Conservation (phyloP, 1,140 invertebrate species). For the Scaptomyza hsui region DNA sequence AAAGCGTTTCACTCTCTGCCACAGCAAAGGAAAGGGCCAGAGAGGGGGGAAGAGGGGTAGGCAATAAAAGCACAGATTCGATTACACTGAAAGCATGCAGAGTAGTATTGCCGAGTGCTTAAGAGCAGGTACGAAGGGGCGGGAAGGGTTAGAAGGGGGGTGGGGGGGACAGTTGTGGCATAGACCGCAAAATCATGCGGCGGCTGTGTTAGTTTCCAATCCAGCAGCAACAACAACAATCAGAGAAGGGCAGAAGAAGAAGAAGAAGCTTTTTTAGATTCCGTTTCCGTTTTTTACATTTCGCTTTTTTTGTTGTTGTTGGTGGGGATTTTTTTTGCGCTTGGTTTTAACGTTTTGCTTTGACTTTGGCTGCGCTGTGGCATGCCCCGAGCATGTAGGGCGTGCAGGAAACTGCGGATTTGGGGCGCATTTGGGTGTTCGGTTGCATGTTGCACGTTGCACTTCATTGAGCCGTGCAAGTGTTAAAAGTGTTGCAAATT, state of each 20-base stretch:
- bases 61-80: conserved; percentile 67
- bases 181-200: conserved; percentile 47
- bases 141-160: not conserved
- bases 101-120: conserved; percentile 5
- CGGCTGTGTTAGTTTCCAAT: conserved; percentile 32
- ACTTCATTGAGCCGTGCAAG: conserved; percentile 79
- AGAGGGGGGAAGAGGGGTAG: conserved; percentile 32
- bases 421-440: conserved; percentile 37
- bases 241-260: conserved; percentile 15
- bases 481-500: conserved; percentile 80
- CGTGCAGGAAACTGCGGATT: conserved; percentile 2
- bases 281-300: conserved; percentile 52
- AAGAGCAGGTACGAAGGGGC: conserved; percentile 19
- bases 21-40: conserved; percentile 67
- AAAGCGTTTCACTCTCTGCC: conserved; percentile 69
- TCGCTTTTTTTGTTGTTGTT: conserved; percentile 28
- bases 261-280: conserved; percentile 40
- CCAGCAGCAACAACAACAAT: conserved; percentile 24
- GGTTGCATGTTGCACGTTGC: conserved; percentile 63
- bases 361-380: conserved; percentile 45
- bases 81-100: conserved; percentile 62
- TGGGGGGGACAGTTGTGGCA: conserved; percentile 3
- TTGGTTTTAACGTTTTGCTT: conserved; percentile 52
- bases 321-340: conserved; percentile 8
- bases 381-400: not conserved